Evolutionary conservation across 37 sponge, comb jelly and placozoan species (phyloP).

Genomic region (Oopsacas minuta): DNA sequence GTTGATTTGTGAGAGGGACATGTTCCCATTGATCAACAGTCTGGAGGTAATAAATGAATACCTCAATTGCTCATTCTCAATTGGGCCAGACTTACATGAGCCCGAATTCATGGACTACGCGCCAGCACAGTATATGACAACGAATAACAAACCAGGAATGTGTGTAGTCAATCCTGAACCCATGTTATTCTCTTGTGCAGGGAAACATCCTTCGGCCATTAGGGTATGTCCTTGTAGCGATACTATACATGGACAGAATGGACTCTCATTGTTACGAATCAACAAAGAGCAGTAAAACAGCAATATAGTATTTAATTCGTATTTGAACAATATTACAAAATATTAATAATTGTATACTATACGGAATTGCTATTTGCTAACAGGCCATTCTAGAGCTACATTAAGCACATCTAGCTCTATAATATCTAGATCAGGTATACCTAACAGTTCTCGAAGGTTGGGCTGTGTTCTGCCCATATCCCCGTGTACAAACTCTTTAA

Average conservation of each 20-base stretch:
- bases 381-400: conserved; percentile 61
- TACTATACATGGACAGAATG: background rate
- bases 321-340: background rate
- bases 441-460: conserved; percentile 52
- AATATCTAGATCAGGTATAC: conserved; percentile 49
- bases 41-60: background rate
- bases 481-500: conserved; percentile 99
- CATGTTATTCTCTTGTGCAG: conserved; percentile 52
- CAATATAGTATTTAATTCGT: background rate
- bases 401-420: conserved; percentile 67
- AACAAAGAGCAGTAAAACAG: background rate
- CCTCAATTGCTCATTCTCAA: conserved; percentile 5
- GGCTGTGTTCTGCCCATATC: conserved; percentile 89
- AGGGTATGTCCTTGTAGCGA: background rate
- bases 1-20: conserved; percentile 24
- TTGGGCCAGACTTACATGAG: background rate
- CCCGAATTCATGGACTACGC: conserved; percentile 30
- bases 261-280: background rate
- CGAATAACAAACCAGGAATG: conserved; percentile 11
- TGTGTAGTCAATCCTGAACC: conserved; percentile 41
- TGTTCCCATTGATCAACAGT: conserved; percentile 20
- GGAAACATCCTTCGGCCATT: conserved; percentile 7
- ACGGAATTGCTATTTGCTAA: background rate
- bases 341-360: background rate
- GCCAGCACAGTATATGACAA: conserved; percentile 27